Conservation (phyloP, 2,113 vertebrate species). For the pig (Sus scrofa) region T2T-Sscrofa CM000814.6:79691501-79692000, state of each 20-base stretch:
- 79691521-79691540: neutral
- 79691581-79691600: neutral
- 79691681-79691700: no score
- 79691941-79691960: conserved; percentile 55
- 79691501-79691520: conserved; percentile 1
- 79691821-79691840: no score
- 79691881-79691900: neutral
- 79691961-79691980: conserved; percentile 34
- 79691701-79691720: no score
- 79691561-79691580: neutral
- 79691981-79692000: conserved; percentile 46
- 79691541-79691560: neutral
- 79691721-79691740: no score
- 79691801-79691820: no score
- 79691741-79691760: no score
- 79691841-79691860: neutral
- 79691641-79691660: no score
- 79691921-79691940: neutral
- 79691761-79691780: no score
- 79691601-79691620: neutral
- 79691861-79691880: neutral
- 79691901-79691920: conserved; percentile 35
- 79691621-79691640: no score
- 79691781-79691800: no score
- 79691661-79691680: no score